A percentile compares a stretch with the other conserved stretches of the same genome.
Conservation (phyloP, 2,797 vertebrate species). For the Chromis chromis region DNA sequence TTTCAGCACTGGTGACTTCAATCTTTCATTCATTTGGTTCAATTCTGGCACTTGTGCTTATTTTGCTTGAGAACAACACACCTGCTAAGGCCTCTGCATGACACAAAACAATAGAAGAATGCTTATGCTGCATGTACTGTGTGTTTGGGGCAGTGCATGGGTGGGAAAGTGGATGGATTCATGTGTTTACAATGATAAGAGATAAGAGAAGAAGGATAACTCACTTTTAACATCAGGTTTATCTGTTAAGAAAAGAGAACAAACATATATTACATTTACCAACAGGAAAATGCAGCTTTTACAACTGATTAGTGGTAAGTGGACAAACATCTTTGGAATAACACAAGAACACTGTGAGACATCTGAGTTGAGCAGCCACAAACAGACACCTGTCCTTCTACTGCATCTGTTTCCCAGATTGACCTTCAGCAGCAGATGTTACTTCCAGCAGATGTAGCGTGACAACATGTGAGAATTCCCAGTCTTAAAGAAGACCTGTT, state of each 20-base stretch:
- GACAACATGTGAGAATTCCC: neutral
- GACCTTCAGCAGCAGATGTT: conserved; percentile 1
- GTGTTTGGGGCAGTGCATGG: conserved; percentile 7
- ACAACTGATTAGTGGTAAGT: neutral
- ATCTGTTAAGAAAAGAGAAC: conserved; percentile 31
- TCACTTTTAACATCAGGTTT: conserved; percentile 53
- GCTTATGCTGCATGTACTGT: conserved; percentile 22
- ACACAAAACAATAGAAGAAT: conserved; percentile 28
- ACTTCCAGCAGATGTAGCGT: conserved; percentile 2
- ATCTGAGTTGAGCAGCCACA: conserved; percentile 4
- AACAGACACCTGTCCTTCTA: neutral
- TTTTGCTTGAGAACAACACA: conserved; percentile 9
- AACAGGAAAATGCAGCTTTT: conserved; percentile 5
- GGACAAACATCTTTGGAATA: neutral
- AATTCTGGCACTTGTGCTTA: neutral
- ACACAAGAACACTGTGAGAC: neutral
- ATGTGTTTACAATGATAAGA: conserved; percentile 29
- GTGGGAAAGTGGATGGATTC: neutral
- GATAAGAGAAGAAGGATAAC: conserved; percentile 28
- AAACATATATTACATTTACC: conserved; percentile 1
- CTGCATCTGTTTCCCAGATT: neutral
- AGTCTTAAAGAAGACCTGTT: conserved; percentile 1
- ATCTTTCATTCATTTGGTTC: neutral
- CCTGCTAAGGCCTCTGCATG: neutral
- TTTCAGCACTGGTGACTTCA: neutral